Evolutionary conservation across 2,888 invertebrate genomes (phyloP).

Genomic region (Drosophila incognita): DNA sequence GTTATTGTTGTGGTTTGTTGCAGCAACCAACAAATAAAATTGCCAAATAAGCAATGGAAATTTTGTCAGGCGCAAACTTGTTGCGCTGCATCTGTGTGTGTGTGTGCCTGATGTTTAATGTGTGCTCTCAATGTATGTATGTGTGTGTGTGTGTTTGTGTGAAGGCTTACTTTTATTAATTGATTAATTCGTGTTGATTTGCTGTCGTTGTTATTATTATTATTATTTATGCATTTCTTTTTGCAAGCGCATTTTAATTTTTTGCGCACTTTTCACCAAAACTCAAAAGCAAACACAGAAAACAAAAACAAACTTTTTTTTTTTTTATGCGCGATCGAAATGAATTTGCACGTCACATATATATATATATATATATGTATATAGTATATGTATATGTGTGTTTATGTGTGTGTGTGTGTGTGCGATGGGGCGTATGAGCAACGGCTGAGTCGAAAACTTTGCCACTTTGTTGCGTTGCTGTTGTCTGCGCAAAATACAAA

Average conservation of each 20-base stretch:
- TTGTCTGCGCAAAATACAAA: slow-evolving; percentile 45
- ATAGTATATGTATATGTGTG: slow-evolving; percentile 3
- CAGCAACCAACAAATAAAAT: slow-evolving; percentile 45
- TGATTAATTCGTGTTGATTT: slow-evolving; percentile 45
- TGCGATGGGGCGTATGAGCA: slow-evolving; percentile 75
- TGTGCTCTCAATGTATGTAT: slow-evolving; percentile 1
- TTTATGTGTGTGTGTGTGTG: slow-evolving; percentile 27
- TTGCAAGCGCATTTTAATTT: slow-evolving; percentile 44
- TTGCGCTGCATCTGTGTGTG: slow-evolving; percentile 50
- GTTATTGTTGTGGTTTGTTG: slow-evolving; percentile 16
- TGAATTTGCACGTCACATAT: slow-evolving; percentile 65
- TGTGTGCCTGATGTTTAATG: slow-evolving; percentile 10
- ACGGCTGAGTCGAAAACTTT: slow-evolving; percentile 70
- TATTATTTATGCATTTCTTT: slow-evolving; percentile 22
- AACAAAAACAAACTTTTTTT: slow-evolving; percentile 48
- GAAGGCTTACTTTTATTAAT: slow-evolving; percentile 65
- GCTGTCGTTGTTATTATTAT: slow-evolving; percentile 25
- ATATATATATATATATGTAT: slow-evolving; percentile 7
- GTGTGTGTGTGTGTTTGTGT: slow-evolving; percentile 20
- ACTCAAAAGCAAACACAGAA: slow-evolving; percentile 41
- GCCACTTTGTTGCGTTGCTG: slow-evolving; percentile 63
- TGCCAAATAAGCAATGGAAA: slow-evolving; percentile 67
- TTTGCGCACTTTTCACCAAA: slow-evolving; percentile 61
- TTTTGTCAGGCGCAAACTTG: slow-evolving; percentile 76
- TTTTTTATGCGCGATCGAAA: slow-evolving; percentile 41